Percentiles rank a stretch among this genome's conserved stretches.
phyloP scores from a whole-genome alignment of 1,140 invertebrate genomes.

The Drosophila albomicans region DNA sequence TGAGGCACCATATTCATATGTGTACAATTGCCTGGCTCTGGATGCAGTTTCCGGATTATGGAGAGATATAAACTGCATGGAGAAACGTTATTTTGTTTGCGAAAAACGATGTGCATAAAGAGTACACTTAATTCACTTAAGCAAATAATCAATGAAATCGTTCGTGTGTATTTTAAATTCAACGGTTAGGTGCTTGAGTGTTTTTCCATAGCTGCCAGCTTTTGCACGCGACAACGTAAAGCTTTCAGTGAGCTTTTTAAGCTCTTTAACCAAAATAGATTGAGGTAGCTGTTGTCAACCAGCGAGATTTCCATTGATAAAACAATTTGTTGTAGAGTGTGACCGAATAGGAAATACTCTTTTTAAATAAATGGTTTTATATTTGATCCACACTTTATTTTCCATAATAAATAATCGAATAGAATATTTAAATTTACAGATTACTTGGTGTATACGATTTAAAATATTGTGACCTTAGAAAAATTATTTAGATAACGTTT shows the following conservation, averaged over 20 bases:
- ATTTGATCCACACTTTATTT: too few species aligned
- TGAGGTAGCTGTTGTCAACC: background rate
- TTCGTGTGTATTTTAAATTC: conserved; percentile 6
- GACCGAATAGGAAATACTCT: background rate
- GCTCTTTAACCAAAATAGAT: background rate
- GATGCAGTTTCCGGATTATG: background rate
- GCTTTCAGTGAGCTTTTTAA: background rate
- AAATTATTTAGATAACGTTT: too few species aligned
- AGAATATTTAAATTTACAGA: too few species aligned
- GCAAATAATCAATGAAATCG: conserved; percentile 5
- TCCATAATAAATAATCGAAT: too few species aligned
- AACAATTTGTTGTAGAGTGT: background rate
- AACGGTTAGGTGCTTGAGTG: background rate
- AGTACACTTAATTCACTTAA: background rate
- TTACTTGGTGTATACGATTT: too few species aligned
- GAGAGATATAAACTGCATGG: conserved; percentile 3
- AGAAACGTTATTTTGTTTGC: conserved; percentile 27
- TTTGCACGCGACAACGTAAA: background rate
- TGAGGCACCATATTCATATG: background rate
- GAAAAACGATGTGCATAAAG: conserved; percentile 23
- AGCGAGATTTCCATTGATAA: background rate
- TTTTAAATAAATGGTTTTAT: background rate
- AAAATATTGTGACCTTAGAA: too few species aligned
- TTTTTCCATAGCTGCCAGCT: conserved; percentile 6
- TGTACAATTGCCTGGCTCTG: conserved; percentile 4